A percentile compares a stretch with the other conserved stretches of the same genome.
phyloP scores from a whole-genome alignment of 2,888 invertebrate genomes.

The Colletes collaris region DNA sequence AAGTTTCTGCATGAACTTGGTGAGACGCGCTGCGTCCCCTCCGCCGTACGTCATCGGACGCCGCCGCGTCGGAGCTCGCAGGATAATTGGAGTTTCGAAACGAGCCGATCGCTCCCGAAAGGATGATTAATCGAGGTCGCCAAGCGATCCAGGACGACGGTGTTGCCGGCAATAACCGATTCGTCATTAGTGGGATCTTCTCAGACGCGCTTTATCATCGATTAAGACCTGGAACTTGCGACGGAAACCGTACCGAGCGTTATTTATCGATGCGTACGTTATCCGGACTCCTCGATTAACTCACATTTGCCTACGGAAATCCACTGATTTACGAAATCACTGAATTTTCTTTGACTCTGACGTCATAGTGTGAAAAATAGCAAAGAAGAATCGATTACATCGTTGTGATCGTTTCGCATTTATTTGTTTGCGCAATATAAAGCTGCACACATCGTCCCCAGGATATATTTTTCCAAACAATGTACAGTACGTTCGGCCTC shows the following conservation, averaged over 20 bases:
- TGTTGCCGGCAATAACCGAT: constrained; percentile 59
- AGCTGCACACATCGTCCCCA: too few relatives aligned
- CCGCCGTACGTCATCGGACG: constrained; percentile 44
- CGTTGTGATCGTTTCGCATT: too few relatives aligned
- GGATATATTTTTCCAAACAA: too few relatives aligned
- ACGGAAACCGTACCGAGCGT: constrained; percentile 35
- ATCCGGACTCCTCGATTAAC: constrained; percentile 40
- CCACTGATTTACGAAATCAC: constrained; percentile 18
- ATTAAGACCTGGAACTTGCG: constrained; percentile 50
- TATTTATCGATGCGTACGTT: constrained; percentile 53
- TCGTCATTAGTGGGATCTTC: constrained; percentile 61
- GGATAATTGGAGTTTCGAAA: constrained; percentile 66
- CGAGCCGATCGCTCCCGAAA: constrained; percentile 44
- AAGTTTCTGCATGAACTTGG: constrained; percentile 51
- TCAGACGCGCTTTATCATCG: constrained; percentile 62
- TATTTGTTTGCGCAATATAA: too few relatives aligned
- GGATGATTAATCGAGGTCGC: constrained; percentile 57
- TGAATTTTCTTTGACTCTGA: too few relatives aligned
- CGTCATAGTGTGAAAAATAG: too few relatives aligned
- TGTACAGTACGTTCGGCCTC: too few relatives aligned
- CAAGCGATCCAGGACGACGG: constrained; percentile 11
- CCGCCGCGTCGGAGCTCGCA: constrained; percentile 42
- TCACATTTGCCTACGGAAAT: constrained; percentile 18
- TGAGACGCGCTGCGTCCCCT: constrained; percentile 29
- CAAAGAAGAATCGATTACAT: too few relatives aligned